phyloP scores from a whole-genome alignment of 2,113 vertebrate genomes.

The Herpailurus yagouaroundi region DNA sequence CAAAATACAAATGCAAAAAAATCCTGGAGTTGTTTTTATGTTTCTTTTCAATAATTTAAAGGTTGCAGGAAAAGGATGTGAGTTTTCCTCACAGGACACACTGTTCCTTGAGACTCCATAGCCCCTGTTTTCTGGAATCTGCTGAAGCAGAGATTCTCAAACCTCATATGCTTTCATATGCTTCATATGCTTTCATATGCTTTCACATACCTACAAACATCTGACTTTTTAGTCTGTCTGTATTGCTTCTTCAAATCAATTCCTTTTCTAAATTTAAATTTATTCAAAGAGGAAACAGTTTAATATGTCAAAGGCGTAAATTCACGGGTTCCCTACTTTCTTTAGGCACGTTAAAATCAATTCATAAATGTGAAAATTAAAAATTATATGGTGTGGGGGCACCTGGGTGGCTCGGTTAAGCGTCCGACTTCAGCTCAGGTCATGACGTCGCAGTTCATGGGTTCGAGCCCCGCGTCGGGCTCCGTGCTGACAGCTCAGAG shows the following conservation, averaged over 20 bases:
- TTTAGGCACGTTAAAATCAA: neutral
- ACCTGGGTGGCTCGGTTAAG: neutral
- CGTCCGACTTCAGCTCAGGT: neutral
- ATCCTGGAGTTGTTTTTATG: neutral
- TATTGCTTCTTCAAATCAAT: constrained; percentile 19
- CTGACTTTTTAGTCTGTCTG: neutral
- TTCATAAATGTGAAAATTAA: neutral
- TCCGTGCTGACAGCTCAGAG: neutral
- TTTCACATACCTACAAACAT: neutral
- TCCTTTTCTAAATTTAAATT: neutral
- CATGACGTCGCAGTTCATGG: neutral
- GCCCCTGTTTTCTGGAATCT: neutral
- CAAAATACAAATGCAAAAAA: neutral
- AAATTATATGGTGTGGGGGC: neutral
- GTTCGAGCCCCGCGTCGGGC: neutral
- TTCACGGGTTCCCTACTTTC: neutral
- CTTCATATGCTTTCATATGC: rapidly evolving
- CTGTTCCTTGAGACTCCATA: rapidly evolving
- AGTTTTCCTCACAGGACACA: neutral
- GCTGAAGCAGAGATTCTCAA: neutral
- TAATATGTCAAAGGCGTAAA: neutral
- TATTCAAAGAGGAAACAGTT: neutral
- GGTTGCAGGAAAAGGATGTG: neutral
- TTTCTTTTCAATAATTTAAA: neutral
- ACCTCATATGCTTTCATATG: neutral